Conservation (phyloP, 2,797 vertebrate genomes). For the Lycodopsis pacificus region DNA sequence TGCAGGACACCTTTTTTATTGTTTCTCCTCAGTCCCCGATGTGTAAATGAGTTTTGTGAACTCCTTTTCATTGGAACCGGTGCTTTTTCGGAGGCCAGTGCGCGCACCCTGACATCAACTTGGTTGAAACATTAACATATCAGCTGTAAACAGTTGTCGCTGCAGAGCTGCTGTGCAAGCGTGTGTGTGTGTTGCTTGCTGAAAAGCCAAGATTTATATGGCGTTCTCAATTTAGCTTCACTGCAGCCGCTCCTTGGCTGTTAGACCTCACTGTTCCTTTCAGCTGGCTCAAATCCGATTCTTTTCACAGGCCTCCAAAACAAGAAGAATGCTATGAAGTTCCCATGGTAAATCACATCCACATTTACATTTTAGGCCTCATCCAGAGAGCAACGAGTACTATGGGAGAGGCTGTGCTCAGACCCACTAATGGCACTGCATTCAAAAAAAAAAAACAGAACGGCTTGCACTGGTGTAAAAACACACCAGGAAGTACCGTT, state of each 20-base stretch:
- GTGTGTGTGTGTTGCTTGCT: conserved; percentile 37
- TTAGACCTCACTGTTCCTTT: conserved; percentile 67
- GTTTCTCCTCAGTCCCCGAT: conserved; percentile 7
- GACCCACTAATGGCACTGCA: conserved; percentile 47
- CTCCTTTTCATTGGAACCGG: conserved; percentile 43
- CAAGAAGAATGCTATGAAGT: conserved; percentile 71
- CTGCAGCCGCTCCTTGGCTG: conserved; percentile 68
- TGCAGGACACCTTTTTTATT: conserved; percentile 51
- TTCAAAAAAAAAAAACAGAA: conserved; percentile 56
- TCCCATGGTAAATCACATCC: conserved; percentile 80
- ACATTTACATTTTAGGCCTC: conserved; percentile 75
- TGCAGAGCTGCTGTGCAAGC: conserved; percentile 39
- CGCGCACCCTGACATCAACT: conserved; percentile 12
- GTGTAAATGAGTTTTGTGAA: conserved; percentile 48
- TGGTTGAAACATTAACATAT: conserved; percentile 48
- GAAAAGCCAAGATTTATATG: conserved; percentile 77
- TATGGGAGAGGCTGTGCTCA: conserved; percentile 39
- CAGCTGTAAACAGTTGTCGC: conserved; percentile 52
- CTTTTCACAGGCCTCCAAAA: conserved; percentile 71
- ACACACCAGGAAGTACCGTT: conserved; percentile 10
- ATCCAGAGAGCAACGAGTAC: conserved; percentile 48
- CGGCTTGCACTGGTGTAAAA: conserved; percentile 22
- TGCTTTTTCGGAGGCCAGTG: conserved; percentile 27
- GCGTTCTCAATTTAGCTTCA: conserved; percentile 71
- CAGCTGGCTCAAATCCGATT: conserved; percentile 65